Percentiles rank a stretch among this genome's conserved stretches.
Conservation (phyloP, 2,888 invertebrate genomes). For the Charanyca ferruginea region DNA sequence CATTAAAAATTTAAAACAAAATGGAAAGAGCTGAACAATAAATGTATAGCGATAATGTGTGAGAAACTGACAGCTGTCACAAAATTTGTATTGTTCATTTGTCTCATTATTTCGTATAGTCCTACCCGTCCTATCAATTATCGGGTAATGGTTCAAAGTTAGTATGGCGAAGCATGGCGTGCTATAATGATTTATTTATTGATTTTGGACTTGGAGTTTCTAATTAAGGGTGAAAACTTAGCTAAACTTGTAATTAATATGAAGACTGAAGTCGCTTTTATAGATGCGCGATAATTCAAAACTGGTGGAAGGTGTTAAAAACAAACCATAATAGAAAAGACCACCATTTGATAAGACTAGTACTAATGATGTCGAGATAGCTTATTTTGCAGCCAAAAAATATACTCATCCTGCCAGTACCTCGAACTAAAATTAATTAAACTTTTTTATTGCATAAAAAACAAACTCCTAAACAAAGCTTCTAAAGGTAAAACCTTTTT, state of each 20-base stretch:
- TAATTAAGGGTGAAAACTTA: conserved; percentile 13
- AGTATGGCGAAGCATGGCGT: conserved; percentile 3
- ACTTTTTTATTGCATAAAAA: too few relatives aligned
- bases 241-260: not conserved
- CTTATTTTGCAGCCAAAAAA: too few relatives aligned
- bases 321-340: too few relatives aligned
- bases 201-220: conserved; percentile 23
- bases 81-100: conserved; percentile 42
- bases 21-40: conserved; percentile 22
- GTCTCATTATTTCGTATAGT: conserved; percentile 47
- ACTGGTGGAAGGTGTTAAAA: too few relatives aligned
- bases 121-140: conserved; percentile 36
- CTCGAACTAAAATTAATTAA: too few relatives aligned
- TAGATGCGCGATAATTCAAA: too few relatives aligned
- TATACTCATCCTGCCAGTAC: too few relatives aligned
- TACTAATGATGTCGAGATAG: too few relatives aligned
- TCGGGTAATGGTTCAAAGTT: conserved; percentile 24
- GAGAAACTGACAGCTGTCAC: conserved; percentile 43
- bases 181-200: conserved; percentile 43
- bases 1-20: conserved; percentile 52
- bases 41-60: conserved; percentile 18
- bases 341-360: too few relatives aligned
- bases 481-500: too few relatives aligned
- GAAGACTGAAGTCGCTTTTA: not conserved
- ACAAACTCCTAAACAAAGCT: too few relatives aligned